A percentile compares a stretch with the other conserved stretches of the same genome.
phyloP scores from a whole-genome alignment of 2,888 invertebrate genomes.

The Apotomis capreana region DNA sequence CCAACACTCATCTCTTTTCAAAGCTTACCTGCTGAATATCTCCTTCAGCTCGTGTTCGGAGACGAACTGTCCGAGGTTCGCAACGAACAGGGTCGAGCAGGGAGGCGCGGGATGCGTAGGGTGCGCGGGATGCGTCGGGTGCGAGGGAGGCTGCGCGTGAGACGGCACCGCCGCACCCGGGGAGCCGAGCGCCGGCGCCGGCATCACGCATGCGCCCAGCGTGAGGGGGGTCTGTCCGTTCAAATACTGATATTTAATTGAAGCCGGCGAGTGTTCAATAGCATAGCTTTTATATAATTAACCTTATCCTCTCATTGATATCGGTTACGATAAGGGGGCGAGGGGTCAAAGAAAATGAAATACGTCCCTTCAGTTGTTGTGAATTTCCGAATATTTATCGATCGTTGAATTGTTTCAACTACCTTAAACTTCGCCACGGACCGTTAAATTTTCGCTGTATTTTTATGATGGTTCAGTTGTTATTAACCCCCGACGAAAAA shows the following conservation, averaged over 20 bases:
- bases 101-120: slow-evolving; percentile 89
- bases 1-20: background rate
- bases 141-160: slow-evolving; percentile 85
- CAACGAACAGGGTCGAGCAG: slow-evolving; percentile 99
- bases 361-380: no score
- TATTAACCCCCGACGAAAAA: no score
- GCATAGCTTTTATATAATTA: background rate
- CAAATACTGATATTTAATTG: slow-evolving; percentile 38
- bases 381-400: no score
- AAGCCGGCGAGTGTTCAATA: slow-evolving; percentile 5
- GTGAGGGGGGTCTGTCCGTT: slow-evolving; percentile 76
- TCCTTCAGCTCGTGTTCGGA: slow-evolving; percentile 99
- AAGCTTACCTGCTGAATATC: slow-evolving; percentile 98
- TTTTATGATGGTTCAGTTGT: no score
- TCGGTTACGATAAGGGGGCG: no score
- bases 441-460: no score
- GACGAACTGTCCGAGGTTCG: slow-evolving; percentile 98
- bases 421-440: no score
- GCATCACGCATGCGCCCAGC: slow-evolving; percentile 91
- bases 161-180: slow-evolving; percentile 91
- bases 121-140: slow-evolving; percentile 88
- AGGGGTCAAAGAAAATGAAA: no score
- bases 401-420: no score
- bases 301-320: no score
- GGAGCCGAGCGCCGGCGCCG: slow-evolving; percentile 96